Base-by-base conservation (phyloP, 2,113 vertebrate species). In the Asarcornis scutulata region DNA sequence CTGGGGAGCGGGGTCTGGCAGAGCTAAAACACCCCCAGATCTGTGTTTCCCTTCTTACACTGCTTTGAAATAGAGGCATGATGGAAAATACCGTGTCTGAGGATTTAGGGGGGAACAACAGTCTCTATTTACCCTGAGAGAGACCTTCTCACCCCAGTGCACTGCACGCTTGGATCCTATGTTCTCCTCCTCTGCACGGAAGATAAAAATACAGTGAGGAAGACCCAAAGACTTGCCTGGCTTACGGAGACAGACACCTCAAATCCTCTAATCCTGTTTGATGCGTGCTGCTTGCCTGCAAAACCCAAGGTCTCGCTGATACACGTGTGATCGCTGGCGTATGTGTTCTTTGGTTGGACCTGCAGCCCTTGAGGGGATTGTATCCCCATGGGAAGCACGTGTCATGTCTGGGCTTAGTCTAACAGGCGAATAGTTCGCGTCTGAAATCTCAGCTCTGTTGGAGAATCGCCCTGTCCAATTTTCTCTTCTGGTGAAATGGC, bases 201-300 rank as follows among this genome's bases (percentile, higher is more conserved):
- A 89, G 64, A 69, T 93, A 53, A 83, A 96, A 88, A 82, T 74
- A 81, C 4, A 31, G 46, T 44, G 76, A 75, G 13, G 56, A 89
- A 86, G 63, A 86, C 36, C 17, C 12, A 1, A 48, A 79, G 75
- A 89, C 67, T 79, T 29, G 29, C 31, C 32, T 69, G 71, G 38
- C 20, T 92, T 94, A 73, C 1, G 2, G 68, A 72, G 82, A 48
- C 63, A 62, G 72, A 62, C 76, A 64, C 3, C 48, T 93, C 55
- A 55, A 86, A 91, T 94, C 73, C 82, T 83, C 79, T 93, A 66
- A 90, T 88, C 88, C 76, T 42, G 29, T 93, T 78, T 86, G 92
- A 68, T 68, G 52, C 0, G 0, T 66, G 22, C 86, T 71, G 46
- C 89, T 91, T 56, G 79, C 52, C 62, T 67, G 64, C 5, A 40